These are phyloP conservation scores for Lutjanus erythropterus DNA, from an alignment of 2,113 vertebrate genomes.

Conservation along the genomic window DNA sequence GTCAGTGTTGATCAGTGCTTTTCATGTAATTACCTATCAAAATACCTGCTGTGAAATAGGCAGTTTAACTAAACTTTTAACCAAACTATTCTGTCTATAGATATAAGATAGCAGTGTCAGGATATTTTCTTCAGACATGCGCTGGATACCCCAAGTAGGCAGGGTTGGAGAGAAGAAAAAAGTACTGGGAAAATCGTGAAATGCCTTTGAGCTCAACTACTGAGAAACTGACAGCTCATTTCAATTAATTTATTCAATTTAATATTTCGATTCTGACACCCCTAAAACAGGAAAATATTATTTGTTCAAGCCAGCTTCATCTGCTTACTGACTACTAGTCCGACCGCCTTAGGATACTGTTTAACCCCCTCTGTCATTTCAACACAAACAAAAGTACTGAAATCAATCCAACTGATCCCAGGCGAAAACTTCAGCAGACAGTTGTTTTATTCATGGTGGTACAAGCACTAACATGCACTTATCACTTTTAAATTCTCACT, in stretches of 20 bases:
- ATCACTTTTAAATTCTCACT: background rate
- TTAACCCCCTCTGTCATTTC: background rate
- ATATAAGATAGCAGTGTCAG: too few relatives aligned
- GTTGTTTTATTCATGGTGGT: background rate
- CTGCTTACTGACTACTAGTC: background rate
- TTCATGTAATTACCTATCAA: background rate
- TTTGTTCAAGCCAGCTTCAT: background rate
- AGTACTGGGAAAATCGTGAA: too few relatives aligned
- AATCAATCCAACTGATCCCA: background rate
- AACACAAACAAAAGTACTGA: background rate
- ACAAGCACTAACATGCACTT: background rate
- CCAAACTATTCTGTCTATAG: background rate
- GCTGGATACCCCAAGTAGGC: too few relatives aligned
- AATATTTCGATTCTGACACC: too few relatives aligned
- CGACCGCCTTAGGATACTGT: background rate
- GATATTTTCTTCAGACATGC: too few relatives aligned
- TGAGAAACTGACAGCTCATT: too few relatives aligned
- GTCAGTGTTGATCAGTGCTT: too few relatives aligned
- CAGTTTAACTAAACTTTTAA: background rate
- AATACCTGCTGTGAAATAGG: background rate
- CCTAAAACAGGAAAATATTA: background rate
- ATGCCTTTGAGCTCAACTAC: too few relatives aligned
- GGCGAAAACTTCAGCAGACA: background rate
- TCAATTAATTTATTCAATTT: too few relatives aligned
- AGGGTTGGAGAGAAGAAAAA: too few relatives aligned